Percentiles rank a stretch among this genome's conserved stretches.
These are phyloP conservation scores for Megalonaias nervosa DNA, from an alignment of 1,140 invertebrate genomes.

Conservation along the genomic window DNA sequence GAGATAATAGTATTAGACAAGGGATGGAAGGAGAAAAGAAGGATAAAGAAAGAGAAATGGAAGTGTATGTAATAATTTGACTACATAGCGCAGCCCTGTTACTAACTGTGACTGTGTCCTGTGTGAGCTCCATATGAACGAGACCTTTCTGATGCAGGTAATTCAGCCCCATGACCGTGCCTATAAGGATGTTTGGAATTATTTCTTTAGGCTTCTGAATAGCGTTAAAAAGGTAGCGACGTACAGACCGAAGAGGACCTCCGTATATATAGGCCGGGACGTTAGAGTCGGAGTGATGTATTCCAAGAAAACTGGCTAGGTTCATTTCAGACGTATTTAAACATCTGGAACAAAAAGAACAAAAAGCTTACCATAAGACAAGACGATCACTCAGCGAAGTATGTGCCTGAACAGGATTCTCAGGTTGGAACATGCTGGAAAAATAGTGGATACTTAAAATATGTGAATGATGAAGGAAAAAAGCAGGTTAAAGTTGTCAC, in stretches of 20 bases:
- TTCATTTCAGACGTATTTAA: constrained; percentile 14
- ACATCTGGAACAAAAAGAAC: constrained; percentile 29
- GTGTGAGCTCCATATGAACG: constrained; percentile 31
- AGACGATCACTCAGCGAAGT: too few relatives aligned
- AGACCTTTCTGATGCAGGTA: constrained; percentile 42
- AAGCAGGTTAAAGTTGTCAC: too few relatives aligned
- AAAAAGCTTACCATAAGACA: constrained; percentile 2
- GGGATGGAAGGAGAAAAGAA: too few relatives aligned
- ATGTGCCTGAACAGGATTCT: too few relatives aligned
- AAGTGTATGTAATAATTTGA: not conserved
- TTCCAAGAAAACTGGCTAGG: constrained; percentile 46
- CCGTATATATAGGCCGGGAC: constrained; percentile 43
- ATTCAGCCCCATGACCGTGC: constrained; percentile 37
- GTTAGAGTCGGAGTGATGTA: constrained; percentile 39
- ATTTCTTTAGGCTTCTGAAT: constrained; percentile 30
- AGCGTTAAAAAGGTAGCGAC: constrained; percentile 17
- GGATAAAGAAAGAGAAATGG: too few relatives aligned
- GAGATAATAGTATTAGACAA: too few relatives aligned
- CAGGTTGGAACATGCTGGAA: too few relatives aligned
- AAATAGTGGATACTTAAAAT: too few relatives aligned
- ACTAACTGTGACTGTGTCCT: constrained; percentile 23
- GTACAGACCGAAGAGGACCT: constrained; percentile 41
- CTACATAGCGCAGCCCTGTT: not conserved
- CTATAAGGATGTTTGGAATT: constrained; percentile 31
- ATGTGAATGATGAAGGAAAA: too few relatives aligned